Conservation (phyloP, 2,797 vertebrate species). For the Phalloptychus januarius region DNA sequence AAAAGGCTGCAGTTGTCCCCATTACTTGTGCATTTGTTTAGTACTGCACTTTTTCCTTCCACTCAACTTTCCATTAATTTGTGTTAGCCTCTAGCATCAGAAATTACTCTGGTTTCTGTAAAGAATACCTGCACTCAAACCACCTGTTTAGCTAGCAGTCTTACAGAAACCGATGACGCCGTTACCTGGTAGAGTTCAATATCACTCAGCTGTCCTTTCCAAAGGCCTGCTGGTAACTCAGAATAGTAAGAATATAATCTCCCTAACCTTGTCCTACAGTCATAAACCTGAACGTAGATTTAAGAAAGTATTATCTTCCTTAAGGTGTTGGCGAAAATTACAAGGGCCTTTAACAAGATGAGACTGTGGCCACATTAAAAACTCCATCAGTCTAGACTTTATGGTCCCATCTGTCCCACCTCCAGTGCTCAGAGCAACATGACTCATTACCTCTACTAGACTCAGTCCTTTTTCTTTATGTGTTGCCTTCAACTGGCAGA, state of each 20-base stretch:
- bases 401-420: conserved; percentile 40
- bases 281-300: conserved; percentile 58
- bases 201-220: background rate
- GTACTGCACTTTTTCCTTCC: background rate
- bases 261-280: conserved; percentile 26
- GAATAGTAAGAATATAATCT: conserved; percentile 24
- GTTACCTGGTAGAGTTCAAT: background rate
- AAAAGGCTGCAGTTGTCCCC: background rate
- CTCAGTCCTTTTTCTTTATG: conserved; percentile 50
- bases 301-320: conserved; percentile 49
- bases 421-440: conserved; percentile 39
- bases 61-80: background rate
- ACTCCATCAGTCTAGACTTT: conserved; percentile 65
- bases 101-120: background rate
- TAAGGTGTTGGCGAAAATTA: conserved; percentile 52
- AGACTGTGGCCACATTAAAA: conserved; percentile 69
- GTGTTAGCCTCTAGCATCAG: too few species aligned
- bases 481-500: conserved; percentile 44
- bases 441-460: conserved; percentile 57
- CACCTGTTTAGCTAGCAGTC: background rate
- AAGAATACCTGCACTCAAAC: background rate
- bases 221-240: conserved; percentile 16
- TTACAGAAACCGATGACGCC: background rate
- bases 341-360: conserved; percentile 61
- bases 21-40: background rate